These are phyloP conservation scores for Plestiodon gilberti DNA, from an alignment of 2,113 vertebrate genomes.

Conservation along the genomic window DNA sequence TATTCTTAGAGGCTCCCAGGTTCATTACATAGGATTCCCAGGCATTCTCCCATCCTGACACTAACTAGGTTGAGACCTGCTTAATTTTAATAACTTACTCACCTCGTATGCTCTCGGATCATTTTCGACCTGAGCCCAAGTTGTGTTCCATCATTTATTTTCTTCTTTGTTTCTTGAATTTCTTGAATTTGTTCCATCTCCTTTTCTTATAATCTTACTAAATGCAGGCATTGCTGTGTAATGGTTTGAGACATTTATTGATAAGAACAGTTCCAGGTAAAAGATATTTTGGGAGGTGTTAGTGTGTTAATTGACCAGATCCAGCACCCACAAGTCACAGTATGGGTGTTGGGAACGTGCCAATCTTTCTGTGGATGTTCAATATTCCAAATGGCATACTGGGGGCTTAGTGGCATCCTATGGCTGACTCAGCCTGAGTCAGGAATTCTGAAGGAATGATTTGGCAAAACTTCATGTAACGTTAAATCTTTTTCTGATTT, in stretches of 20 bases:
- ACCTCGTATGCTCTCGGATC: not conserved
- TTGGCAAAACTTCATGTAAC: not conserved
- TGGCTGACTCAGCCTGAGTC: not conserved
- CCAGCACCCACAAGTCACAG: not conserved
- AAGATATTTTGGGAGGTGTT: not conserved
- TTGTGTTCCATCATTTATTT: no score
- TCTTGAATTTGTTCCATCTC: not conserved
- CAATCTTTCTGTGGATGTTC: not conserved
- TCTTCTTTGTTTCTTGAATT: no score
- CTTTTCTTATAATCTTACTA: not conserved
- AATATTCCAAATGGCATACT: not conserved
- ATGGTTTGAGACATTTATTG: not conserved
- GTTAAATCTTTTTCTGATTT: not conserved
- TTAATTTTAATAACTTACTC: not conserved
- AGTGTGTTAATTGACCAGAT: not conserved
- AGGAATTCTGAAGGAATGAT: not conserved
- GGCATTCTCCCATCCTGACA: not conserved
- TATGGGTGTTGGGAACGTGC: no score
- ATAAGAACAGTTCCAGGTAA: not conserved
- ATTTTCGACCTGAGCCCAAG: not conserved
- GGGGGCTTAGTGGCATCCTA: not conserved
- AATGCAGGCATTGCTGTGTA: not conserved
- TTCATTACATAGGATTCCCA: not conserved
- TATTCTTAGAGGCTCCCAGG: not conserved
- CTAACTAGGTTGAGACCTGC: not conserved